phyloP scores from a whole-genome alignment of 2,113 vertebrate species.

The Percopsis transmontana region DNA sequence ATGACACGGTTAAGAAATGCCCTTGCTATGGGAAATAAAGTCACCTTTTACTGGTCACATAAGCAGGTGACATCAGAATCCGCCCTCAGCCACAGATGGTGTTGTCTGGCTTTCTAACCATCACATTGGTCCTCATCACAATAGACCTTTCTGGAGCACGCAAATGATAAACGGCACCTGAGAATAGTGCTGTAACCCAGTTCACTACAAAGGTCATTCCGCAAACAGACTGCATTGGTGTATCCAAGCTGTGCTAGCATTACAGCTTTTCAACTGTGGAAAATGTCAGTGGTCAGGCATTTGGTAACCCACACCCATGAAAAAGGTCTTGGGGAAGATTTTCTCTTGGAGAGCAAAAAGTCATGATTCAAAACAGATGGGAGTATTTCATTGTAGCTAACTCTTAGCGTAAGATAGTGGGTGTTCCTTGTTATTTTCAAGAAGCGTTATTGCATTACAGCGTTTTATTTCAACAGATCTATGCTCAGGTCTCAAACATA shows the following conservation, averaged over 20 bases:
- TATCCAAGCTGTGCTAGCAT: conserved; percentile 15
- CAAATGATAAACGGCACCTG: conserved; percentile 38
- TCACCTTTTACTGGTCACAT: neutral
- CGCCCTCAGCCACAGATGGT: conserved; percentile 1
- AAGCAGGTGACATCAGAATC: neutral
- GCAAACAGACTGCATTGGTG: conserved; percentile 11
- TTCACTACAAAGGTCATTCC: conserved; percentile 29
- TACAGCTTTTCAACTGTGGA: conserved; percentile 7
- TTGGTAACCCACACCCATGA: conserved; percentile 1
- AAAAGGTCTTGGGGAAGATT: neutral
- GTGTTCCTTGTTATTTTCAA: neutral
- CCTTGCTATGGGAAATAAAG: neutral
- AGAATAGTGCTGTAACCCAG: conserved; percentile 49
- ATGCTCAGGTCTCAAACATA: neutral
- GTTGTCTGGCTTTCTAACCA: neutral
- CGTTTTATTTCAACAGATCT: neutral
- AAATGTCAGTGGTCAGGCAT: conserved; percentile 11
- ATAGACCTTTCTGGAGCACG: conserved; percentile 45
- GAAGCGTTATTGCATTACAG: neutral
- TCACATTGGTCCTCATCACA: neutral
- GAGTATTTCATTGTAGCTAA: neutral
- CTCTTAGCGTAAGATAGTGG: neutral
- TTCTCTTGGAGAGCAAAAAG: neutral
- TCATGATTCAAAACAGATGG: conserved; percentile 4
- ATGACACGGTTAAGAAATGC: neutral